Evolutionary conservation across 23 tunicate species (phyloP).

Genomic region (Botrylloides violaceus): DNA sequence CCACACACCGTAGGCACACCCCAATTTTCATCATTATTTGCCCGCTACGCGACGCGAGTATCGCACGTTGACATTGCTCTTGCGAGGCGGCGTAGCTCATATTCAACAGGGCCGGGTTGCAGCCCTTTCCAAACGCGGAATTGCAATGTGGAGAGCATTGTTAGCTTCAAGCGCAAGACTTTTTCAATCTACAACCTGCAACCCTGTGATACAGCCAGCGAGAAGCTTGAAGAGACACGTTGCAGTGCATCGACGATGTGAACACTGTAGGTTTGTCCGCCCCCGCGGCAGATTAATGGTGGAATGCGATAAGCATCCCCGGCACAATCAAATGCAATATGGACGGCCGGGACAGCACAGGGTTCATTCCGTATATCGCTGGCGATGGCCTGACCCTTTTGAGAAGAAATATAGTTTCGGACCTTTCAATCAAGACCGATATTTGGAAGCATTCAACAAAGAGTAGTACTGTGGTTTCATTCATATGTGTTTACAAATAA

Average conservation of each 20-base stretch:
- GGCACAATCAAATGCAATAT: conserved; percentile 76
- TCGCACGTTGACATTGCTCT: too few species aligned
- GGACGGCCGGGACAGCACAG: conserved; percentile 37
- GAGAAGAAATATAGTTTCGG: conserved; percentile 46
- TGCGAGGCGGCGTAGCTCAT: too few species aligned
- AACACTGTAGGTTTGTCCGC: conserved; percentile 41
- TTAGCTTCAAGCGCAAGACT: too few species aligned
- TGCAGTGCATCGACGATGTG: conserved; percentile 52
- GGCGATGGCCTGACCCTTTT: conserved; percentile 97
- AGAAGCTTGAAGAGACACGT: conserved; percentile 55
- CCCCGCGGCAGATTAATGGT: conserved; percentile 43
- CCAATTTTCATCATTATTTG: too few species aligned
- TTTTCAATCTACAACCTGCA: too few species aligned
- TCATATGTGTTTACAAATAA: too few species aligned
- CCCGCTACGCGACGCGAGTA: too few species aligned
- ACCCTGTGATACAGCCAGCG: too few species aligned
- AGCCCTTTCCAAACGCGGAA: too few species aligned
- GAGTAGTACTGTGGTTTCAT: not conserved
- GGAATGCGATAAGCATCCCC: conserved; percentile 55
- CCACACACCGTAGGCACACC: too few species aligned
- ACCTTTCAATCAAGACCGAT: conserved; percentile 44
- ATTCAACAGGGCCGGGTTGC: too few species aligned
- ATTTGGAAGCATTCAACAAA: conserved; percentile 64
- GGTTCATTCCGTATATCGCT: conserved; percentile 55
- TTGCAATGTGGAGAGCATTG: too few species aligned